Base-by-base conservation (phyloP, 2,113 vertebrate species). In the Xyliphius kryptos region DNA sequence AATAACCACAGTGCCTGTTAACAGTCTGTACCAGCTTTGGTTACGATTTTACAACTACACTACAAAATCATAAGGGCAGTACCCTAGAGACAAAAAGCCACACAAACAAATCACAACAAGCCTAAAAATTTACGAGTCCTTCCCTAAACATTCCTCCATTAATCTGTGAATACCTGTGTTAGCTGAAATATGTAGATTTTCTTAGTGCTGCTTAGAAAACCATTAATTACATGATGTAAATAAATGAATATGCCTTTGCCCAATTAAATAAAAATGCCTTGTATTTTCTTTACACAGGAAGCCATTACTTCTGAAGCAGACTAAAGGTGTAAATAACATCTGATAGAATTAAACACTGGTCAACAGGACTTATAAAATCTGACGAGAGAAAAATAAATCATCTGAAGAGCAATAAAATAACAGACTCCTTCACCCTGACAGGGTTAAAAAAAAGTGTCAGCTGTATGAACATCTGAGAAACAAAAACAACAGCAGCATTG, bases 21-120 rank as follows among this genome's bases (percentile, higher is more conserved):
- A 66, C 64, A 66, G 64, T 66, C 55, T 59, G 55, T 58, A 59
- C 38, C 15, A n/a, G 55, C 64, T 66, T 66, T 66, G 64, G 64
- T 66, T 66, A 59, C 55, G 44, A 58, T 40, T 41, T 49, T 46
- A 32, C 41, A 36, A 58, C 54, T 57, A 58, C 12, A 9, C n/a
- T 38, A n/a, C 26, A 20, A 58, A 4, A 57, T 38, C n/a, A 50
- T 17, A 50, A 38, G 48, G 12, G 47, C 61, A 47, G 51, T 64
- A 65, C 17, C 14, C 50, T 50, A 50, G 32, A 57, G 16, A 1
- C 32, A 57, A 38, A 65, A 3, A 41, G 40, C 9, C 40, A 41
- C 40, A 11, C 3, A 46, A n/a, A n/a, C n/a, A 15, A 46, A 14
- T 14, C 43, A 46, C 43, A 46, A n/a, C 9, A 15, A 15, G 6